phyloP scores from a whole-genome alignment of 2,888 invertebrate species.

The Ellobium chinense region DNA sequence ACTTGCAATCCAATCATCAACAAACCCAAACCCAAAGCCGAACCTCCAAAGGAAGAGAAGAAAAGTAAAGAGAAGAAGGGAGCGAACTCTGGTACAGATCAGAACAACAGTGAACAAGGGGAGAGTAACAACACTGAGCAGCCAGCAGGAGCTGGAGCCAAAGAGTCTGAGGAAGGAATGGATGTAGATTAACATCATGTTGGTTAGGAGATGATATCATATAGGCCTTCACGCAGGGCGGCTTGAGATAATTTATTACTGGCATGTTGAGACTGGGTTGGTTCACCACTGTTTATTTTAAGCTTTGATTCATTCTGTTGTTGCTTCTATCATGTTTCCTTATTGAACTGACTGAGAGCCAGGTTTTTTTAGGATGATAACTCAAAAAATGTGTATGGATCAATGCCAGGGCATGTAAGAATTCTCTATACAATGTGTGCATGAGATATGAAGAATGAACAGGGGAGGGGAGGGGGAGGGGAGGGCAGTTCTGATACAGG shows the following conservation, averaged over 20 bases:
- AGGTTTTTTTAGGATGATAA: too few relatives aligned
- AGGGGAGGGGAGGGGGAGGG: too few relatives aligned
- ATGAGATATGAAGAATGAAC: too few relatives aligned
- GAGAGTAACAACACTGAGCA: not conserved
- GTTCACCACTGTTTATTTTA: not conserved
- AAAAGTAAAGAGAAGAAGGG: constrained; percentile 55
- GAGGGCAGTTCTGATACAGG: too few relatives aligned
- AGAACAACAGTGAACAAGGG: constrained; percentile 42
- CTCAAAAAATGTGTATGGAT: too few relatives aligned
- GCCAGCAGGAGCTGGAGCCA: constrained; percentile 32
- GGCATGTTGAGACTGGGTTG: not conserved
- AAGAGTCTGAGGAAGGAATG: constrained; percentile 58
- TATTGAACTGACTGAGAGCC: not conserved
- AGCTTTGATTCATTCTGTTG: not conserved
- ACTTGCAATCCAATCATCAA: constrained; percentile 87
- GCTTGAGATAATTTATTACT: not conserved
- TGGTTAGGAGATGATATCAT: not conserved
- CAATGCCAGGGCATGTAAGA: too few relatives aligned
- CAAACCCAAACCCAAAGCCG: constrained; percentile 95
- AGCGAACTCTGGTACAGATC: constrained; percentile 44
- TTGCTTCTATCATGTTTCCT: not conserved
- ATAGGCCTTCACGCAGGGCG: too few relatives aligned
- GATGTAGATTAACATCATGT: constrained; percentile 69
- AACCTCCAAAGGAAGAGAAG: constrained; percentile 80
- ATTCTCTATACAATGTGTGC: too few relatives aligned